phyloP scores from a whole-genome alignment of 2,888 invertebrate genomes.

The Nasonia oneida region DNA sequence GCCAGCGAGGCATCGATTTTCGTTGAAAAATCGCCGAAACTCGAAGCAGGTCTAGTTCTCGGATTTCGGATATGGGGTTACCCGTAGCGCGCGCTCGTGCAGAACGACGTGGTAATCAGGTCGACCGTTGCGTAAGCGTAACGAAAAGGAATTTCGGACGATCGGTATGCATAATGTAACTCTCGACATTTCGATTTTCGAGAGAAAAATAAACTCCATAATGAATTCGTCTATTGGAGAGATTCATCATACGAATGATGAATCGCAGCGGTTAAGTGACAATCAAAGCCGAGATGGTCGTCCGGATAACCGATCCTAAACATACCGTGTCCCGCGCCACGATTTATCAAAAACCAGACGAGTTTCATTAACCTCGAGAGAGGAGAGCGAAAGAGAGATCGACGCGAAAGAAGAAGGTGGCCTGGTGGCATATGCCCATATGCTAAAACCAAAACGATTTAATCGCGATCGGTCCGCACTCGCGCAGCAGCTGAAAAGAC shows the following conservation, averaged over 20 bases:
- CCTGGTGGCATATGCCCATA: neutral
- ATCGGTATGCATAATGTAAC: neutral
- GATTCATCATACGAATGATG: slow-evolving; percentile 9
- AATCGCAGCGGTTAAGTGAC: slow-evolving; percentile 2
- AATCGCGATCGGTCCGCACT: slow-evolving; percentile 17
- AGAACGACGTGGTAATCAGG: slow-evolving; percentile 64
- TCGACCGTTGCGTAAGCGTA: neutral
- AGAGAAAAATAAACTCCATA: neutral
- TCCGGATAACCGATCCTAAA: neutral
- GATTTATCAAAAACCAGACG: slow-evolving; percentile 2
- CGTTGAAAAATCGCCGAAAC: slow-evolving; percentile 58
- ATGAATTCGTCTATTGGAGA: neutral
- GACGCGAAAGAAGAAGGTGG: neutral
- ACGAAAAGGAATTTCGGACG: slow-evolving; percentile 13
- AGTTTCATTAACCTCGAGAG: slow-evolving; percentile 13
- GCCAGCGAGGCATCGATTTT: slow-evolving; percentile 55
- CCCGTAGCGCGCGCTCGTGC: slow-evolving; percentile 58
- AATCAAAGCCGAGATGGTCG: neutral
- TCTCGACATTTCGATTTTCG: neutral
- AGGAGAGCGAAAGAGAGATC: neutral
- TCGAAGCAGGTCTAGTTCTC: slow-evolving; percentile 53
- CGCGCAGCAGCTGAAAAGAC: slow-evolving; percentile 38
- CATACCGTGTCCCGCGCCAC: neutral
- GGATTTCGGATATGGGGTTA: slow-evolving; percentile 50
- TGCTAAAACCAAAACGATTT: slow-evolving; percentile 29